Conservation (phyloP, 2,797 vertebrate genomes). For the Sebastes vulpes region DNA sequence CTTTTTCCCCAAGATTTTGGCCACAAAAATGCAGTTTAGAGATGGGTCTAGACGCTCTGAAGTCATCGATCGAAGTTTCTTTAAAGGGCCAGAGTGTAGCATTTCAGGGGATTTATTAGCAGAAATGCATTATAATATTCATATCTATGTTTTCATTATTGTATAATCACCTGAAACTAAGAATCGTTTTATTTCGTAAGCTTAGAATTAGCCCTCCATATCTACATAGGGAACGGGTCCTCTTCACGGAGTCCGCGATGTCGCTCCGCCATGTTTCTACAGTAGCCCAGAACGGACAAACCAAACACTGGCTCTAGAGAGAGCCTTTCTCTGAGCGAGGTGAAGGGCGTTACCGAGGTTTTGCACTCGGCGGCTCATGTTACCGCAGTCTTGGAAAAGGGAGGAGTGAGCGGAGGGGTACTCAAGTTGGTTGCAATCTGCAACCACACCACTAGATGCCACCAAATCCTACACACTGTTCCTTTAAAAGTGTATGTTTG, state of each 20-base stretch:
- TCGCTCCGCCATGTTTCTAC: no score
- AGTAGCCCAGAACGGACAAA: no score
- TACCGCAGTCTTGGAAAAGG: background rate
- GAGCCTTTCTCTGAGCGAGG: background rate
- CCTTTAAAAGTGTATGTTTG: background rate
- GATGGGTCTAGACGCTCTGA: background rate
- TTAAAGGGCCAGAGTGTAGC: no score
- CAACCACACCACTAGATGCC: background rate
- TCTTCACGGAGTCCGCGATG: no score
- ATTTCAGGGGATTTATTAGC: no score
- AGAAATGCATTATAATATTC: no score
- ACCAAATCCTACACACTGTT: background rate
- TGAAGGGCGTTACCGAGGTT: background rate
- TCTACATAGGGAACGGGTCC: no score
- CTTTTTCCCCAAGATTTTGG: background rate
- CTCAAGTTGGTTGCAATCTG: background rate
- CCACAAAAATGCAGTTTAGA: background rate
- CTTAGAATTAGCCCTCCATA: no score
- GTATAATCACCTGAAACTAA: no score
- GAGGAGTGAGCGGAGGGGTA: background rate
- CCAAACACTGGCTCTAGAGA: background rate
- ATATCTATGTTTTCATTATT: no score
- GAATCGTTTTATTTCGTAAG: no score
- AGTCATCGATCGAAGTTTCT: background rate
- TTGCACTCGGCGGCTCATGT: no score